Evolutionary conservation across 2,888 invertebrate genomes (phyloP), one percentile per base, ranked within the genome.

Genomic region (Antheraea assamensis): DNA sequence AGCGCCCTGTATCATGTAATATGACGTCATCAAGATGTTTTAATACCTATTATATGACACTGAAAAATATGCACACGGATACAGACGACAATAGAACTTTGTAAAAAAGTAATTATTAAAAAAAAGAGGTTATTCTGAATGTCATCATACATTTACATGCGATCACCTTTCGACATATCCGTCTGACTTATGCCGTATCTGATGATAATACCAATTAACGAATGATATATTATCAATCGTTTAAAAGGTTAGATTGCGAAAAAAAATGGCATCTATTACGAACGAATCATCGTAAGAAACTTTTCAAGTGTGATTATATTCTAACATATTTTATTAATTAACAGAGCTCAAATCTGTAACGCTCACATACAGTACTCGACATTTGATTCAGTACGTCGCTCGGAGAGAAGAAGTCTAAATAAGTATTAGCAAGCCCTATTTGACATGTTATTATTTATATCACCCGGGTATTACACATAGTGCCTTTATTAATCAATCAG

Each of bases 91-190:
- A 58, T n/a, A 58, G 10, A 61, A 27, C 27, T 61, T 13, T 17
- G 17, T 13, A n/a, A 7, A 58, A 58, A 58, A 24, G 13, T 10
- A 15, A 35, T 7, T 2, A 35, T 35, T 2, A 13, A 35, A 68
- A 35, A 35, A 68, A 68, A 35, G 35, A 0, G 68, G 68, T 35
- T 68, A 68, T 68, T 35, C 68, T 68, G 35, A 68, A 68, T 68
- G 68, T 35, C 68, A 68, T 27, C 21, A 35, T n/a, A 68, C 35
- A 68, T 68, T 68, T 31, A 21, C 68, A 68, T 68, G 21, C n/a
- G 24, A 35, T 35, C 35, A 68, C 68, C 68, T 35, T 68, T 68
- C 68, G 68, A 68, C 68, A 68, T 68, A 68, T 68, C 35, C 35
- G 68, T 68, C n/a, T 31, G 68, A 13, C 31, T 35, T 30, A 64